phyloP scores from a whole-genome alignment of 2,113 vertebrate genomes.

The Xiphophorus maculatus region DNA sequence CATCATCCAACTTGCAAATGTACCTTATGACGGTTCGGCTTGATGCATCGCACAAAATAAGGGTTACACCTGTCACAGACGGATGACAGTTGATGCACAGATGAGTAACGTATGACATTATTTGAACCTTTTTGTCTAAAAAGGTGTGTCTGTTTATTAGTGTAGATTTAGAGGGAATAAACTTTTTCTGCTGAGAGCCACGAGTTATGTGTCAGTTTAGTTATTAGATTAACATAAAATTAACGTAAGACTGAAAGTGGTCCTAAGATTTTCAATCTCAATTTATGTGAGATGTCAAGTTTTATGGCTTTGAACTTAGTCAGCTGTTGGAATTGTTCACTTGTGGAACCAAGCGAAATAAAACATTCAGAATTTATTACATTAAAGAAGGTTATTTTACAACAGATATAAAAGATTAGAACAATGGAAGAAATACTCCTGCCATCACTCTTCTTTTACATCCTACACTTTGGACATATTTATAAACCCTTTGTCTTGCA shows the following conservation, averaged over 20 bases:
- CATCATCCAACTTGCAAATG: slow-evolving; percentile 32
- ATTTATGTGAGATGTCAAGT: slow-evolving; percentile 6
- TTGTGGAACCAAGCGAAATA: slow-evolving; percentile 1
- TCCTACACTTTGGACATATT: background rate
- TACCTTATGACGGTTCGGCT: slow-evolving; percentile 98
- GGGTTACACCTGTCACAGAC: slow-evolving; percentile 89
- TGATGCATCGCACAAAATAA: slow-evolving; percentile 96
- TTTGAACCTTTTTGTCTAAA: background rate
- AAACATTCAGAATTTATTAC: slow-evolving; percentile 1
- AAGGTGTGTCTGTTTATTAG: background rate
- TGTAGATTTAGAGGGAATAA: background rate
- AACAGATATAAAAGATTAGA: background rate
- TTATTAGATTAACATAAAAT: background rate
- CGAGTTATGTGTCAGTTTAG: background rate
- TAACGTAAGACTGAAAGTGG: background rate
- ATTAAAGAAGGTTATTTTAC: background rate
- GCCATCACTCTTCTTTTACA: background rate
- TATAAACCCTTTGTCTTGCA: background rate
- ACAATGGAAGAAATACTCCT: background rate
- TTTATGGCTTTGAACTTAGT: background rate
- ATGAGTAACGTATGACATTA: slow-evolving; percentile 10
- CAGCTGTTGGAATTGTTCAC: slow-evolving; percentile 9
- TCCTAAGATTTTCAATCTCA: background rate
- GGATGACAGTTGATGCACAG: slow-evolving; percentile 40
- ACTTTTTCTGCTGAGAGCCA: background rate